These are phyloP conservation scores for Sylvilagus bachmani DNA, from an alignment of 2,113 vertebrate genomes.

Conservation along the genomic window DNA sequence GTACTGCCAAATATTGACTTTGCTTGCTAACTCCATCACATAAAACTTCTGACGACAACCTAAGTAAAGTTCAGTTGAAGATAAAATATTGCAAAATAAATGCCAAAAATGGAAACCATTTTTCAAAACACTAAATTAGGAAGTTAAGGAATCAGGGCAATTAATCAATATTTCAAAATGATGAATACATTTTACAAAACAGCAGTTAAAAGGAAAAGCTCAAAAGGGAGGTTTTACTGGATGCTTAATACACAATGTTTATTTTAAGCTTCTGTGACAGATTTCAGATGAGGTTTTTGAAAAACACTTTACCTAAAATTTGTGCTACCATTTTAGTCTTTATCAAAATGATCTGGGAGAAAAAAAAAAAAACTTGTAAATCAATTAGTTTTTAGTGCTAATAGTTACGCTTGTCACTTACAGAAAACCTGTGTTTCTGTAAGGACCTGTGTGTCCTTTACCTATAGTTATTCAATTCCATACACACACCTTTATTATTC, in stretches of 20 bases:
- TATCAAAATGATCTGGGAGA: conserved; percentile 13
- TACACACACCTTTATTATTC: not conserved
- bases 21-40: conserved; percentile 80
- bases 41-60: conserved; percentile 83
- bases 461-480: conserved; percentile 15
- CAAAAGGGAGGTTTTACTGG: conserved; percentile 67
- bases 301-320: conserved; percentile 61
- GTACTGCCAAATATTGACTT: conserved; percentile 85
- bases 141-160: conserved; percentile 84
- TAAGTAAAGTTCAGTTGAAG: conserved; percentile 87
- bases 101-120: conserved; percentile 86
- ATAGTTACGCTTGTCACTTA: conserved; percentile 44
- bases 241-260: conserved; percentile 70
- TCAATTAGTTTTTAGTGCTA: conserved; percentile 17
- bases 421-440: conserved; percentile 4
- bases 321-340: conserved; percentile 10
- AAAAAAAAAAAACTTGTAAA: conserved; percentile 22
- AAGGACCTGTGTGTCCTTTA: not conserved
- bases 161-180: conserved; percentile 86
- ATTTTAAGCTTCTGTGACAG: conserved; percentile 63
- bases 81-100: conserved; percentile 87
- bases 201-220: conserved; percentile 79
- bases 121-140: conserved; percentile 88
- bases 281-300: conserved; percentile 60
- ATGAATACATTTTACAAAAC: conserved; percentile 86